Evolutionary conservation across 2,888 invertebrate species (phyloP).

Genomic region (Eilema sororculum): DNA sequence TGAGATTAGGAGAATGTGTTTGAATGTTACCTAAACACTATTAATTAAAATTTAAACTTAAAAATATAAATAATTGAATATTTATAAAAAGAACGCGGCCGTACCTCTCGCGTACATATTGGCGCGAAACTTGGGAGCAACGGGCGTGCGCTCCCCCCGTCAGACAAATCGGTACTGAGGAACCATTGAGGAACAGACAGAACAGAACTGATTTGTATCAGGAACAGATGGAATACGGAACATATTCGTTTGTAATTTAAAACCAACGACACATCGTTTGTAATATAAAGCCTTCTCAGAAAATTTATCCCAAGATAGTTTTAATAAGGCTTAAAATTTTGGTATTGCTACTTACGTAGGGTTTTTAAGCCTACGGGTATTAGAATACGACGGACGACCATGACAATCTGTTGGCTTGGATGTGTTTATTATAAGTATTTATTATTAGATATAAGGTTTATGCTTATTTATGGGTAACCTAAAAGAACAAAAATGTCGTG

Average conservation of each 20-base stretch:
- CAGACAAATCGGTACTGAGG: slow-evolving; percentile 61
- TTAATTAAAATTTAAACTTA: background rate
- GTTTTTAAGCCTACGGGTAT: background rate
- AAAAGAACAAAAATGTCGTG: too few relatives aligned
- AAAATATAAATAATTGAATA: too few relatives aligned
- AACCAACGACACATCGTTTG: background rate
- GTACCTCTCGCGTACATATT: slow-evolving; percentile 79
- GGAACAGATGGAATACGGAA: background rate
- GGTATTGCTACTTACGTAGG: too few relatives aligned
- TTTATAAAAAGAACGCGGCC: too few relatives aligned
- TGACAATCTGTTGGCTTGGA: background rate
- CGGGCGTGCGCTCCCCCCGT: slow-evolving; percentile 67
- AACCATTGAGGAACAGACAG: background rate
- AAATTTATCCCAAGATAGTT: background rate
- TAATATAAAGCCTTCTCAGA: background rate
- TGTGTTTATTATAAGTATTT: background rate
- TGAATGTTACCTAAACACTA: background rate
- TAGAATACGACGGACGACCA: background rate
- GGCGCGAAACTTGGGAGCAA: slow-evolving; percentile 67
- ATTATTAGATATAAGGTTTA: too few relatives aligned
- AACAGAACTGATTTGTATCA: too few relatives aligned
- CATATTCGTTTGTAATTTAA: slow-evolving; percentile 3
- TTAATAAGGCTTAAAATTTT: background rate
- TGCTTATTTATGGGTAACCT: too few relatives aligned
- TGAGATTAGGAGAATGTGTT: background rate